Evolutionary conservation across 2,113 vertebrate species (phyloP), one percentile per base, ranked within the genome.

Genomic region (Scomber japonicus): DNA sequence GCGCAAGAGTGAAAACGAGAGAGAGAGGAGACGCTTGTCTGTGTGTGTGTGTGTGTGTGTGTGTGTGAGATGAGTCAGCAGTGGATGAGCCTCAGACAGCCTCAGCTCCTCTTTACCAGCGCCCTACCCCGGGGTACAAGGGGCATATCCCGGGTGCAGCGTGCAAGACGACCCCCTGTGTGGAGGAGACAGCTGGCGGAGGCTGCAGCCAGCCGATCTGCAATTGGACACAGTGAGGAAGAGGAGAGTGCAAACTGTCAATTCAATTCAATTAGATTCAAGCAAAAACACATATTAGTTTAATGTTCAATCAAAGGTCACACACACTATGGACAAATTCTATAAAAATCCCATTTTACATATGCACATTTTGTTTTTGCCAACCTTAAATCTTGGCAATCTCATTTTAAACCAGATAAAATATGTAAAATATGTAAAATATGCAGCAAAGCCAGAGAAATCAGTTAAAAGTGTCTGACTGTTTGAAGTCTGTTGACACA

Each of bases 31-130:
- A 85, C 31, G 24, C 57, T 75, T 13, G 67, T 59, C 57, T 75
- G 54, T 62, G 68, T 71, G 72, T 55, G 63, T 75, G 53, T 72
- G 31, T 72, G 30, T 55, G 70, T 72, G 57, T 71, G 78, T 51
- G 50, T 65, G 70, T 68, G 66, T 46, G 71, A 71, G 75, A 89
- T 93, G 93, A 92, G 87, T 94, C 93, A 92, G 93, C 88, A 90
- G 75, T 82, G 65, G 77, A 64, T 55, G 54, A 84, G 60, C 63
- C 68, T 69, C 80, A 85, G 67, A 86, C 81, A 81, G 55, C 73
- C 45, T 45, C 53, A 5, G 1, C 40, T 69, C 14, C 19, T 61
- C 16, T 59, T 60, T 63, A 55, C 65, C 73, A 67, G 16, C 17
- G 24, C 78, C 2, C 35, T 77, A 75, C 88, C 80, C 80, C 64